Conservation (phyloP, 2,888 invertebrate species). For the Adineta ricciae region DNA sequence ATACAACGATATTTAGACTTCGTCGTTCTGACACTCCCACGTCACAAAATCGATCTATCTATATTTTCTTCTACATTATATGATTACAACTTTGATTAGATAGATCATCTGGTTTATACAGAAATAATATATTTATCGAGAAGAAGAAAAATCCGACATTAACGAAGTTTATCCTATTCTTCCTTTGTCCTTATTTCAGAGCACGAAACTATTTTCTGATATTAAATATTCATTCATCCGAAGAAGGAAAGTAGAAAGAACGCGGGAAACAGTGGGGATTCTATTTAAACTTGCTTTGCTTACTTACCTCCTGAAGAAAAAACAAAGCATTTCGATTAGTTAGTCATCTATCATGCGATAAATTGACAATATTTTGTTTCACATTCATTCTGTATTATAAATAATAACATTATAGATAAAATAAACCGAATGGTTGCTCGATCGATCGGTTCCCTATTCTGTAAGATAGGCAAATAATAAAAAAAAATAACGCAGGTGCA, state of each 20-base stretch:
- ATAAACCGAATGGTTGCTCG: neutral
- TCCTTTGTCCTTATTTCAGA: neutral
- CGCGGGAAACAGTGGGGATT: neutral
- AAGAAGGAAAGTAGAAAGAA: neutral
- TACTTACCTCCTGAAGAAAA: neutral
- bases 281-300: neutral
- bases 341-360: neutral
- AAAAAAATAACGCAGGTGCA: neutral
- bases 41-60: neutral
- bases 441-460: neutral
- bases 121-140: neutral
- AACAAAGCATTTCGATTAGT: neutral
- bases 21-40: neutral
- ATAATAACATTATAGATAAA: neutral
- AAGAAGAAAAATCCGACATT: neutral
- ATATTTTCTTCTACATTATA: neutral
- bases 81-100: neutral
- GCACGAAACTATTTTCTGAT: neutral
- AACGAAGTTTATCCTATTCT: neutral
- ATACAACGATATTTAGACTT: conserved; percentile 5
- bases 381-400: neutral
- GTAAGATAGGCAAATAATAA: neutral
- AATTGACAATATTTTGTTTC: neutral
- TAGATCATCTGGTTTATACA: neutral
- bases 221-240: neutral